Conservation (phyloP, 2,113 vertebrate genomes). For the Hydrochoerus hydrochaeris region DNA sequence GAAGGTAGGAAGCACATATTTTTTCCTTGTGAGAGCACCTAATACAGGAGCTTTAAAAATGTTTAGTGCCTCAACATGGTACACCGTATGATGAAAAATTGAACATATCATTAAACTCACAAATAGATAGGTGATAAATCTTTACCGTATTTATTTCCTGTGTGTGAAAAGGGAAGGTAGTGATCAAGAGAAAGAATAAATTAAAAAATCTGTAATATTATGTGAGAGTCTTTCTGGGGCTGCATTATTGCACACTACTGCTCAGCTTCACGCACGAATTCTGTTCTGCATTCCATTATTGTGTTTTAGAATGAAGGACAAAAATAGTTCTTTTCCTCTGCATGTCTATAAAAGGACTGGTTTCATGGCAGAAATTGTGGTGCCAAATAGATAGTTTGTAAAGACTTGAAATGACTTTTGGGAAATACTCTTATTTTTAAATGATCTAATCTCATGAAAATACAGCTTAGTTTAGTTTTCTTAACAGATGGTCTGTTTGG, state of each 20-base stretch:
- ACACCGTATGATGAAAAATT: not conserved
- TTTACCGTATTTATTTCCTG: not conserved
- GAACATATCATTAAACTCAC: not conserved
- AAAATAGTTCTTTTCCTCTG: slow-evolving; percentile 69
- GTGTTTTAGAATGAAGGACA: slow-evolving; percentile 62
- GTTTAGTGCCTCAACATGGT: not conserved
- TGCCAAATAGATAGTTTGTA: slow-evolving; percentile 55
- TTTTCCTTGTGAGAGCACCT: not conserved
- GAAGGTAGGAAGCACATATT: not conserved
- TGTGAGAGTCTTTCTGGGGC: slow-evolving; percentile 4
- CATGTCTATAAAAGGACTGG: slow-evolving; percentile 67
- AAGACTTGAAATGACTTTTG: slow-evolving; percentile 13
- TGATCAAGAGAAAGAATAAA: slow-evolving; percentile 25
- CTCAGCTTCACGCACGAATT: not conserved
- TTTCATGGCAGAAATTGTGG: slow-evolving; percentile 12
- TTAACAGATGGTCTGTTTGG: slow-evolving; percentile 11
- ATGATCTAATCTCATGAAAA: slow-evolving; percentile 48
- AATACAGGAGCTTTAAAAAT: not conserved
- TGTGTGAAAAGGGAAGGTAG: not conserved
- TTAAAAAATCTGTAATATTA: not conserved
- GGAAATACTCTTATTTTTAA: slow-evolving; percentile 54
- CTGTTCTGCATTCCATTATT: slow-evolving; percentile 35
- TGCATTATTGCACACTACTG: not conserved
- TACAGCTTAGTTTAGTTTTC: slow-evolving; percentile 41
- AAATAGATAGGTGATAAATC: not conserved